These are phyloP conservation scores for Torymus texanus DNA, from an alignment of 2,888 invertebrate species.

Conservation along the genomic window DNA sequence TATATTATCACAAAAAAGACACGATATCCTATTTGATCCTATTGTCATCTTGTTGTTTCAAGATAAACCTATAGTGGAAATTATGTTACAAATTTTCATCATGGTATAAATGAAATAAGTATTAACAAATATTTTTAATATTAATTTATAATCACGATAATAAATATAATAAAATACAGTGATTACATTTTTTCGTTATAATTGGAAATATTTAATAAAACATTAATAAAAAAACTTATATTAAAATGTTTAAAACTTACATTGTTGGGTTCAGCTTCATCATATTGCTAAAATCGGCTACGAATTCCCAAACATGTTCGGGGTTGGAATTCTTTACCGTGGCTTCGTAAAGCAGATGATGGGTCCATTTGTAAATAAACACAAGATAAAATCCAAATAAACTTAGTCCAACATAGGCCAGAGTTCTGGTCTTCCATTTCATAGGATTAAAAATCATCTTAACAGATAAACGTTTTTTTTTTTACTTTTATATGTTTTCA, in stretches of 20 bases:
- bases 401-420: conserved; percentile 61
- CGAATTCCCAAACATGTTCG: conserved; percentile 82
- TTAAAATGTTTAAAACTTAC: conserved; percentile 76
- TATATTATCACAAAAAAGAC: not conserved
- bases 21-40: too few species aligned
- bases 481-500: not conserved
- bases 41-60: too few species aligned
- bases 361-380: conserved; percentile 67
- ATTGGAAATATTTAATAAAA: not conserved
- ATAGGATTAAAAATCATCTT: conserved; percentile 70
- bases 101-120: too few species aligned
- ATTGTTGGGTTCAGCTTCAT: conserved; percentile 83
- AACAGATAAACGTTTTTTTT: conserved; percentile 37
- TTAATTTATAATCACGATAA: too few species aligned
- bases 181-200: too few species aligned
- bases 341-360: conserved; percentile 71
- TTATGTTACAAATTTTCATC: too few species aligned
- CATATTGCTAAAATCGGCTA: conserved; percentile 86
- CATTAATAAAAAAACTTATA: conserved; percentile 11
- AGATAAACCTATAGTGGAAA: too few species aligned
- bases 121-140: too few species aligned
- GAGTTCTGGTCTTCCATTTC: conserved; percentile 70
- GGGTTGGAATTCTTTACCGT: conserved; percentile 78
- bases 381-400: conserved; percentile 59
- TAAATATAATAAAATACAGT: too few species aligned